Conservation (phyloP, 1,140 invertebrate species). For the Yoshiicerus persimilis region DNA sequence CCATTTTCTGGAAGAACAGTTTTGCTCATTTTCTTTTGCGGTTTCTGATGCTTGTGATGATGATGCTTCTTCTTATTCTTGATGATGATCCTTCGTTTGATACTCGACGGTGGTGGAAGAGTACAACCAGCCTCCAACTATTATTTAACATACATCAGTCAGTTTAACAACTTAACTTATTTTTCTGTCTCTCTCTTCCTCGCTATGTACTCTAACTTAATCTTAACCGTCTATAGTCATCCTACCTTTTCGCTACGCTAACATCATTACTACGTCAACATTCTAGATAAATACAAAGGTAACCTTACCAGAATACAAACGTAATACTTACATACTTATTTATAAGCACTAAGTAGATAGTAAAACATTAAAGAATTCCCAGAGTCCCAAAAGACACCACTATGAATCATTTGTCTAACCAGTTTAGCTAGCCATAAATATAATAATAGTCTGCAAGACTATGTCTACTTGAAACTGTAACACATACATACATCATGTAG, state of each 20-base stretch:
- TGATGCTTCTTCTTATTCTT: slow-evolving; percentile 98
- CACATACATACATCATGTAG: neutral
- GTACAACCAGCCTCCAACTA: slow-evolving; percentile 73
- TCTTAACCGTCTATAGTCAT: no score
- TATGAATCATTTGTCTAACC: neutral
- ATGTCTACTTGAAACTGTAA: neutral
- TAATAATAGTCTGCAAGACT: neutral
- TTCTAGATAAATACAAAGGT: no score
- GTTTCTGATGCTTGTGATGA: slow-evolving; percentile 58
- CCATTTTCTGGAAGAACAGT: slow-evolving; percentile 58
- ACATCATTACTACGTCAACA: no score
- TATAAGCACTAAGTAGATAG: neutral
- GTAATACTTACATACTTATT: neutral
- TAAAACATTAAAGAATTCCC: neutral
- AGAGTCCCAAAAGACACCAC: neutral
- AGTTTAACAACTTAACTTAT: neutral
- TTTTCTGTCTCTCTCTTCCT: neutral
- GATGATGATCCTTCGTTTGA: slow-evolving; percentile 92
- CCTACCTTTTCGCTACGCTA: no score
- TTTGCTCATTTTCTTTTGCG: slow-evolving; percentile 46
- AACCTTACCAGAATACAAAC: no score
- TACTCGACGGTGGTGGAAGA: slow-evolving; percentile 79
- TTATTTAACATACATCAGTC: neutral
- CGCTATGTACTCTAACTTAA: no score
- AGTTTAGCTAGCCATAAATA: neutral